Base-by-base conservation (phyloP, 64 coral and sea anemone genomes). In the Dendrophyllia cribrosa region DNA sequence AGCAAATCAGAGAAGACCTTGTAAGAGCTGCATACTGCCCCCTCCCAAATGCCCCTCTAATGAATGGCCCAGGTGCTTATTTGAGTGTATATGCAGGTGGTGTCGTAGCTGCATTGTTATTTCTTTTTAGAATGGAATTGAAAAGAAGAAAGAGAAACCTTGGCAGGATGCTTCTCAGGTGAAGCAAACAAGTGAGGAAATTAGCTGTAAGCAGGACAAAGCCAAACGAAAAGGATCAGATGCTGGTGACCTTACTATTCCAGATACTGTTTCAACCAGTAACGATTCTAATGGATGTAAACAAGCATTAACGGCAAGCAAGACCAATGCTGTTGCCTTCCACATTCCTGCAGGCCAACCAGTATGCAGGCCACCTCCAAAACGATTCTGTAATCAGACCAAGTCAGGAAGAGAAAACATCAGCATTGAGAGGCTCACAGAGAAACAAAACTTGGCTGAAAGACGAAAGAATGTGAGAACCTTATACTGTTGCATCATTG, bases 361-460 rank as follows among this genome's bases (percentile, higher is more conserved):
- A 48, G 50, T 79, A n/a, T 81, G 62, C 13, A 79, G 50, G 26
- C 88, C 76, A 16, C 88, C 76, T 44, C 88, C 88, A 44, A 90
- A 90, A 47, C 51, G 76, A 4, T 71, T 90, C 20, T 90, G 88
- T 59, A 78, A 90, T 47, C 61, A 53, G 55, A 66, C 4, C 14
- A 90, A 78, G 23, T 7, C 0, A 58, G 52, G 61, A 20, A 80
- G 78, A 78, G 76, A 77, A 87, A 74, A 87, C 16, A 72, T 61
- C 51, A 90, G 88, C 55, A 52, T 90, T 55, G 76, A 90, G 4
- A 70, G 21, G 19, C 75, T 90, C 23, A 71, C 76, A 51, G 67
- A 90, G 63, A 90, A 90, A 90, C 88, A 90, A 69, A 70, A 53
- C 71, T 34, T 90, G 46, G 88, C 88, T 45, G 88, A 90, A 81